These are phyloP conservation scores for Epinephelus awoara DNA, from an alignment of 2,797 vertebrate species.

Conservation along the genomic window DNA sequence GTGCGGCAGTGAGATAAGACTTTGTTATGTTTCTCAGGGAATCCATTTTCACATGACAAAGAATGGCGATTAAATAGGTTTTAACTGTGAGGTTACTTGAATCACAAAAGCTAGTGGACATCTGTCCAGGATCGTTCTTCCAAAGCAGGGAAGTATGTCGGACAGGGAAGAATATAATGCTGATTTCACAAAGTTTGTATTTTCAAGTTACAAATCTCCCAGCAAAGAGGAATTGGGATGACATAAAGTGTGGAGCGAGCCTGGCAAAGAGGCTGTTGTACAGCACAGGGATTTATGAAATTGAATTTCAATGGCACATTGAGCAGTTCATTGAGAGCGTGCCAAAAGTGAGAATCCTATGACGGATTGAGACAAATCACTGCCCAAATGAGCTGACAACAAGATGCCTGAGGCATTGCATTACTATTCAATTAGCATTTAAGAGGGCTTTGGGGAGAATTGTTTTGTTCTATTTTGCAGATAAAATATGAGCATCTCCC, in stretches of 20 bases:
- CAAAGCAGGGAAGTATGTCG: constrained; percentile 23
- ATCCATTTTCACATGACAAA: constrained; percentile 83
- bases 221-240: constrained; percentile 49
- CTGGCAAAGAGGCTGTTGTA: constrained; percentile 68
- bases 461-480: constrained; percentile 83
- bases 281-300: constrained; percentile 80
- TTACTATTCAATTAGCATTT: constrained; percentile 90
- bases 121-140: constrained; percentile 21
- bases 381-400: constrained; percentile 87
- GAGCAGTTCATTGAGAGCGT: constrained; percentile 81
- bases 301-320: constrained; percentile 82
- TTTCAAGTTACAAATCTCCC: constrained; percentile 53
- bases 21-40: constrained; percentile 86
- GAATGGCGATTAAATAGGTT: constrained; percentile 76
- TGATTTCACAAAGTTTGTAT: constrained; percentile 58
- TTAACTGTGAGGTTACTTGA: constrained; percentile 62
- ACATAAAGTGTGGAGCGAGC: constrained; percentile 54
- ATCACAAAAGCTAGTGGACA: constrained; percentile 43
- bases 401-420: constrained; percentile 83
- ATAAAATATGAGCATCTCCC: constrained; percentile 86
- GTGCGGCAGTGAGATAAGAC: constrained; percentile 84
- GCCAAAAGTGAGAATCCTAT: constrained; percentile 83
- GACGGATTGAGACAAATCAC: constrained; percentile 88
- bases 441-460: constrained; percentile 84
- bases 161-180: constrained; percentile 23